Percentiles rank a stretch among this genome's conserved stretches.
Conservation (phyloP, 92 coral and sea anemone genomes). For the Blastomussa wellsi region DNA sequence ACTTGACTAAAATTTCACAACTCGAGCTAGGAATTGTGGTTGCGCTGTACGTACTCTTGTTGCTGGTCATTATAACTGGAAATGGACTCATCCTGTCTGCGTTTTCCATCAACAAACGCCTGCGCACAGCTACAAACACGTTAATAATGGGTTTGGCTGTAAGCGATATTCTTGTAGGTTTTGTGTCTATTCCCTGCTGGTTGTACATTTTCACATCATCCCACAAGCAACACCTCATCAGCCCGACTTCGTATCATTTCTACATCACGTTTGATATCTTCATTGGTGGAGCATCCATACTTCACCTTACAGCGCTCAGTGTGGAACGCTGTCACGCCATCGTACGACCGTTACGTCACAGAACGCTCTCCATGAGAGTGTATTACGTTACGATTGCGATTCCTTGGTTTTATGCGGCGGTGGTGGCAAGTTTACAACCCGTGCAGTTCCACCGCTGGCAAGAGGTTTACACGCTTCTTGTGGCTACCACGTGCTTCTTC, state of each 20-base stretch:
- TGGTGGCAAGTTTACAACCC: constrained; percentile 70
- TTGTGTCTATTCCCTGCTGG: constrained; percentile 88
- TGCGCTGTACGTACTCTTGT: constrained; percentile 45
- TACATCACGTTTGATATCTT: constrained; percentile 92
- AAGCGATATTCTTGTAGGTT: constrained; percentile 83
- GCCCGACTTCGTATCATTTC: constrained; percentile 39
- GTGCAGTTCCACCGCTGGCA: constrained; percentile 68
- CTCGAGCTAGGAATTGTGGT: constrained; percentile 44
- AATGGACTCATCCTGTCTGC: constrained; percentile 80
- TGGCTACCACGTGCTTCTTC: constrained; percentile 66
- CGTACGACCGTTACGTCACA: constrained; percentile 78
- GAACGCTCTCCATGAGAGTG: constrained; percentile 62
- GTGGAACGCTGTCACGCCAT: constrained; percentile 90
- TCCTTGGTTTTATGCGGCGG: constrained; percentile 70
- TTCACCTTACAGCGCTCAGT: constrained; percentile 88
- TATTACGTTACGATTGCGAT: constrained; percentile 62
- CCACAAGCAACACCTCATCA: constrained; percentile 38
- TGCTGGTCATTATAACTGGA: constrained; percentile 61
- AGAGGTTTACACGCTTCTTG: constrained; percentile 70
- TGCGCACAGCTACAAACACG: constrained; percentile 73
- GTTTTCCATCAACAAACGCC: constrained; percentile 67
- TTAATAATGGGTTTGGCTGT: constrained; percentile 78
- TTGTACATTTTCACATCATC: constrained; percentile 40
- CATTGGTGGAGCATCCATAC: constrained; percentile 87
- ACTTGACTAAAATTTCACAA: constrained; percentile 19